Percentiles rank a stretch among this genome's conserved stretches.
These are phyloP conservation scores for Enteromius trimaculatus DNA, from an alignment of 2,797 vertebrate species.

Conservation along the genomic window DNA sequence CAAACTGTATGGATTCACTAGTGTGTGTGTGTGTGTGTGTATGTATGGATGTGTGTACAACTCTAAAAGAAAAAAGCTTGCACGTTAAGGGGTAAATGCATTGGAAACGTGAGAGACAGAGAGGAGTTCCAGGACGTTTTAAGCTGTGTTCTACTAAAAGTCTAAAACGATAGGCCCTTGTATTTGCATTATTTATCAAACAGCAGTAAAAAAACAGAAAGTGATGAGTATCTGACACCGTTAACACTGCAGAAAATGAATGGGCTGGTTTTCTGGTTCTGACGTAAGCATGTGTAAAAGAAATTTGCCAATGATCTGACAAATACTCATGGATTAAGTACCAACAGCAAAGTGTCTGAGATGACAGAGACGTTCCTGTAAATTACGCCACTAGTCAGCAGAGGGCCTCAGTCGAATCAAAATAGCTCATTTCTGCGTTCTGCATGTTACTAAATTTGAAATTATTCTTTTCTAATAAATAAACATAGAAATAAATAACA, in stretches of 20 bases:
- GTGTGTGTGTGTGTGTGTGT: no score
- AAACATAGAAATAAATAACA: background rate
- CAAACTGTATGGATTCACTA: no score
- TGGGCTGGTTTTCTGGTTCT: background rate
- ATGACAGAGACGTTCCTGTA: background rate
- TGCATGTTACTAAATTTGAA: background rate
- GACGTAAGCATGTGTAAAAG: background rate
- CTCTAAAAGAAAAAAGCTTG: background rate
- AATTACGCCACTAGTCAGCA: background rate
- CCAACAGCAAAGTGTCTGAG: background rate
- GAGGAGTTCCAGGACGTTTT: background rate
- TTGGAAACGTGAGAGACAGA: background rate
- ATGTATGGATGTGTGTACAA: no score
- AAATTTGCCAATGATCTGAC: background rate
- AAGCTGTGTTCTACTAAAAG: background rate
- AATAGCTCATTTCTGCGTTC: background rate
- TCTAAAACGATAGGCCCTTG: background rate
- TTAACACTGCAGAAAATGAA: background rate
- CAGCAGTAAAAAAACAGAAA: background rate
- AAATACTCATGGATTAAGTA: background rate
- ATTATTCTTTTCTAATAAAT: background rate
- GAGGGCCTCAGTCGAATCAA: background rate
- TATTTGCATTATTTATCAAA: constrained; percentile 16
- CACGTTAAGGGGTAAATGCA: background rate
- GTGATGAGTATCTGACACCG: background rate